A percentile compares a stretch with the other conserved stretches of the same genome.
These are phyloP conservation scores for Zygaena filipendulae DNA, from an alignment of 2,888 invertebrate species.

Conservation along the genomic window DNA sequence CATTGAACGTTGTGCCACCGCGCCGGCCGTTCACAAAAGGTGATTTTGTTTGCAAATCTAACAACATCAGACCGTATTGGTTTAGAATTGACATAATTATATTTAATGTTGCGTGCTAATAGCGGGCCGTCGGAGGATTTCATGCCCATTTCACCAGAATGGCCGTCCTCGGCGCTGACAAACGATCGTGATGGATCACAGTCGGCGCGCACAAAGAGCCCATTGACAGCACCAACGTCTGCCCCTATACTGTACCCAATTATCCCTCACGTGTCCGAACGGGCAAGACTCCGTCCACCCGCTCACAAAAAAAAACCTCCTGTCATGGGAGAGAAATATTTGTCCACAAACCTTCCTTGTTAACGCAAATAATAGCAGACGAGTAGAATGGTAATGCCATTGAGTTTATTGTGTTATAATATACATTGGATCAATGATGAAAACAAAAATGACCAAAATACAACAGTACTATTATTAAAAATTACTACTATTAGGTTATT, in stretches of 20 bases:
- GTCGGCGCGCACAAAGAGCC: slow-evolving; percentile 47
- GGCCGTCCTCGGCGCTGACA: slow-evolving; percentile 30
- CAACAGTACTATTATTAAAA: slow-evolving; percentile 6
- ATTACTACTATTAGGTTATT: too few relatives aligned
- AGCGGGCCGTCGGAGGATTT: too few relatives aligned
- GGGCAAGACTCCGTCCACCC: slow-evolving; percentile 35
- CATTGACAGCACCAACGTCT: slow-evolving; percentile 30
- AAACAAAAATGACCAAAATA: not conserved
- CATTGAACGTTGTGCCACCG: too few relatives aligned
- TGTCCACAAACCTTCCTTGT: too few relatives aligned
- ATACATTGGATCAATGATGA: not conserved
- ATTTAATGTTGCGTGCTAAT: slow-evolving; percentile 32
- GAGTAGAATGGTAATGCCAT: too few relatives aligned
- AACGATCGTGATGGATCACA: slow-evolving; percentile 49
- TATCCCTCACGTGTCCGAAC: slow-evolving; percentile 32
- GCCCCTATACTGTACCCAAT: slow-evolving; percentile 36
- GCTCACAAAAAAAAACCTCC: slow-evolving; percentile 24
- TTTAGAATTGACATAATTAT: slow-evolving; percentile 45
- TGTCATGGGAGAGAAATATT: slow-evolving; percentile 3
- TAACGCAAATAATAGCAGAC: too few relatives aligned
- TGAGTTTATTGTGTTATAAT: too few relatives aligned
- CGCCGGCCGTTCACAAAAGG: too few relatives aligned
- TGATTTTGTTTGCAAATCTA: slow-evolving; percentile 24
- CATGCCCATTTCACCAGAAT: slow-evolving; percentile 55
- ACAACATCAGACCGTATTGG: slow-evolving; percentile 34